Base-by-base conservation (phyloP, 1,140 invertebrate species). In the Drosophila ohnishii region DNA sequence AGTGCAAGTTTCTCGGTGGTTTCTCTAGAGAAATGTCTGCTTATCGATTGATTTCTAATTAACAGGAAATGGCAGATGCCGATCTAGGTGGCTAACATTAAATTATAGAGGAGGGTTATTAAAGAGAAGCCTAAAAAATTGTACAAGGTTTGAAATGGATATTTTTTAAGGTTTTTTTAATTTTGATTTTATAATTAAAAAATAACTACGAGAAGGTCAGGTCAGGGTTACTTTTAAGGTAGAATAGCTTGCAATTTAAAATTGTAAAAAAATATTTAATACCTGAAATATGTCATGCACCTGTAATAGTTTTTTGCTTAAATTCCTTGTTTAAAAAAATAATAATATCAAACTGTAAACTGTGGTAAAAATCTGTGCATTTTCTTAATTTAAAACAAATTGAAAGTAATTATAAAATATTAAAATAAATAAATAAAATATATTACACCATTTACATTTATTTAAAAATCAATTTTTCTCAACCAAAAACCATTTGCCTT, bases 41-140 rank as follows among this genome's bases (percentile, higher is more conserved):
- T 55, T 60, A 69, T 80, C 65, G 83, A 86, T 87, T 87, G 79
- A 87, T 87, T 87, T 83, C 82, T 63, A 72, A 87, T 78, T 69
- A 75, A 55, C 58, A 78, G 63, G 66, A 71, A 78, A 63, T 67
- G 65, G 30, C 64, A 47, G 19, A 34, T 30, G 42, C 22, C 56
- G 19, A 58, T 71, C 64, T 40, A 30, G 65, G 65, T 40, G 40
- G 65, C 39, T 16, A 14, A 19, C 56, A 47, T 19, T 50, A 22
- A 70, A n/a, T 47, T 25, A 19, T 9, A 58, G 34, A 30, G 5
- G 2, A 19, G 19, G 6, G 28, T 22, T 57, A 11, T 6, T 2
- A 16, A 8, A n/a, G 3, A 32, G 14, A 13, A 35, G 13, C 4
- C 19, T 22, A 25, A 34, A 48, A 11, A 10, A 14, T 53, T 13